Conservation (phyloP, 2,888 invertebrate genomes). For the Automeris io region DNA sequence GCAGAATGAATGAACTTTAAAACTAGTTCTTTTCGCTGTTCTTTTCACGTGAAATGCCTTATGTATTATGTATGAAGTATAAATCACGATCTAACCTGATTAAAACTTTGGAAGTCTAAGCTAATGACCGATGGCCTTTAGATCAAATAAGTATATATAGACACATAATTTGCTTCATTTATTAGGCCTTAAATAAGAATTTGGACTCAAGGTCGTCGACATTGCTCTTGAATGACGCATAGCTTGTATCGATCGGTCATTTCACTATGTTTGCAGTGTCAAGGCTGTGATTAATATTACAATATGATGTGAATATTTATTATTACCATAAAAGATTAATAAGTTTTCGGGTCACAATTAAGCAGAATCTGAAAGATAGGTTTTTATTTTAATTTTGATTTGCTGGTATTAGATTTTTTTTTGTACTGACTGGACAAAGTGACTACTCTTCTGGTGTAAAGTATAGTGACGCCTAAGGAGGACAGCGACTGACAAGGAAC, state of each 20-base stretch:
- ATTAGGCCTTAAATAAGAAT: constrained; percentile 46
- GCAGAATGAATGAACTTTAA: no score
- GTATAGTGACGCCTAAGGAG: no score
- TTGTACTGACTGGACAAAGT: no score
- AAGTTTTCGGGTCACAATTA: no score
- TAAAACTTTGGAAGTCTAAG: constrained; percentile 23
- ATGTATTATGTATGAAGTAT: constrained; percentile 1
- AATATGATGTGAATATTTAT: neutral
- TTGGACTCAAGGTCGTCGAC: constrained; percentile 62
- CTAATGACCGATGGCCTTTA: constrained; percentile 49
- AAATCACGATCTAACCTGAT: constrained; percentile 7
- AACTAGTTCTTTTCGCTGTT: no score
- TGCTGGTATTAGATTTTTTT: no score
- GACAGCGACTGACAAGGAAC: no score
- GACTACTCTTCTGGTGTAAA: no score
- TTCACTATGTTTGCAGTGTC: constrained; percentile 58
- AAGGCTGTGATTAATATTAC: constrained; percentile 38
- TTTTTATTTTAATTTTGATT: no score
- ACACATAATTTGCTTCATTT: constrained; percentile 35
- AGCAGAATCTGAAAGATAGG: no score
- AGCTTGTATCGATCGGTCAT: constrained; percentile 57
- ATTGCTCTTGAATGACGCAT: constrained; percentile 61
- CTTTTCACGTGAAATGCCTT: no score
- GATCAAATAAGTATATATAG: constrained; percentile 30
- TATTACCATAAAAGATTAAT: constrained; percentile 5